phyloP scores from a whole-genome alignment of 37 sponge, comb jelly and placozoan species.

The Spongilla lacustris region DNA sequence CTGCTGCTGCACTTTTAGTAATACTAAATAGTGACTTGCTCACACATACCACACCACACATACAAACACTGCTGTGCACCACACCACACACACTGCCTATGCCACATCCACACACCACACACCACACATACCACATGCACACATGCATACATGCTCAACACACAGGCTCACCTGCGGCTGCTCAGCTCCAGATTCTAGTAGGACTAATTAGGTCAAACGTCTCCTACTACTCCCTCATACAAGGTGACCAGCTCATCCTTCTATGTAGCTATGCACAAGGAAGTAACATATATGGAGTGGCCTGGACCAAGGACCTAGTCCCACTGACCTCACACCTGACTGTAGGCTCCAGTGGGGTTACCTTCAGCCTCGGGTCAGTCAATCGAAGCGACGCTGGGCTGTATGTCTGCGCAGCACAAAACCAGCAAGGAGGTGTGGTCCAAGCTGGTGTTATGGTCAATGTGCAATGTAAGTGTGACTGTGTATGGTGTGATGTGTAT shows the following conservation, averaged over 20 bases:
- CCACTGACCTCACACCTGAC: background rate
- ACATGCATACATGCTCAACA: too few species aligned
- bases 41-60: too few species aligned
- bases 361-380: background rate
- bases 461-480: slow-evolving; percentile 28
- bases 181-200: background rate
- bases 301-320: background rate
- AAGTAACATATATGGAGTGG: background rate
- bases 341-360: background rate
- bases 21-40: too few species aligned
- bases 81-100: background rate
- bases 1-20: too few species aligned
- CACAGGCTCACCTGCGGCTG: background rate
- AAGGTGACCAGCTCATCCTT: background rate
- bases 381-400: slow-evolving; percentile 24
- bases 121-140: too few species aligned
- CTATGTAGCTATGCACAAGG: background rate
- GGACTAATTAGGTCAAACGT: background rate
- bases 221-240: background rate
- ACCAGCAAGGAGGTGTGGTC: slow-evolving; percentile 11
- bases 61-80: too few species aligned
- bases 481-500: too few species aligned
- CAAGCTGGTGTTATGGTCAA: slow-evolving; percentile 23
- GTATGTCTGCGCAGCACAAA: slow-evolving; percentile 33
- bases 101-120: background rate